These are phyloP conservation scores for Camponotus vicinus DNA, from an alignment of 1,140 invertebrate genomes.

Conservation along the genomic window DNA sequence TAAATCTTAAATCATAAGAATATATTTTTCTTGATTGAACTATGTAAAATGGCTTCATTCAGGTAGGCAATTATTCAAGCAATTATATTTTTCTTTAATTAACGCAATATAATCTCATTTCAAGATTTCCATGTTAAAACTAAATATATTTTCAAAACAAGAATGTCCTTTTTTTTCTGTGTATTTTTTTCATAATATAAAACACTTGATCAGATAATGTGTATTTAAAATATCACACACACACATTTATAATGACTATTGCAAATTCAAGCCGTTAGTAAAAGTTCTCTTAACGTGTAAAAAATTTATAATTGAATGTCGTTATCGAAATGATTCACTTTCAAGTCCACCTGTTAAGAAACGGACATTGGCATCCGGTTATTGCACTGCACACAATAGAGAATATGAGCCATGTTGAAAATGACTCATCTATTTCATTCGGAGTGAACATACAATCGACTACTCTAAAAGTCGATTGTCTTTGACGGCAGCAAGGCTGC, in stretches of 20 bases:
- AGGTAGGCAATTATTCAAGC: too few species aligned
- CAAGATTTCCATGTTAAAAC: too few species aligned
- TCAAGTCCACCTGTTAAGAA: constrained; percentile 24
- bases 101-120: too few species aligned
- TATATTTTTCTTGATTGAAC: too few species aligned
- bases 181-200: neutral
- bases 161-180: too few species aligned
- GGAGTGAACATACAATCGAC: neutral
- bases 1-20: too few species aligned
- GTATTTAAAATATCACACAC: neutral
- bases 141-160: too few species aligned
- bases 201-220: neutral
- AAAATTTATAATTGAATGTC: neutral
- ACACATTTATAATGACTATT: neutral
- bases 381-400: constrained; percentile 43
- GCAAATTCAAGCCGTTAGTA: neutral
- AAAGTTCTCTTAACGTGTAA: neutral
- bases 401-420: constrained; percentile 67
- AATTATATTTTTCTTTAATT: too few species aligned
- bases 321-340: neutral
- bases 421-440: constrained; percentile 54
- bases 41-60: too few species aligned
- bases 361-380: constrained; percentile 23
- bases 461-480: constrained; percentile 14
- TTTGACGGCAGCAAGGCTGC: constrained; percentile 10